These are phyloP conservation scores for Silurus asotus DNA, from an alignment of 2,113 vertebrate species.

Conservation along the genomic window DNA sequence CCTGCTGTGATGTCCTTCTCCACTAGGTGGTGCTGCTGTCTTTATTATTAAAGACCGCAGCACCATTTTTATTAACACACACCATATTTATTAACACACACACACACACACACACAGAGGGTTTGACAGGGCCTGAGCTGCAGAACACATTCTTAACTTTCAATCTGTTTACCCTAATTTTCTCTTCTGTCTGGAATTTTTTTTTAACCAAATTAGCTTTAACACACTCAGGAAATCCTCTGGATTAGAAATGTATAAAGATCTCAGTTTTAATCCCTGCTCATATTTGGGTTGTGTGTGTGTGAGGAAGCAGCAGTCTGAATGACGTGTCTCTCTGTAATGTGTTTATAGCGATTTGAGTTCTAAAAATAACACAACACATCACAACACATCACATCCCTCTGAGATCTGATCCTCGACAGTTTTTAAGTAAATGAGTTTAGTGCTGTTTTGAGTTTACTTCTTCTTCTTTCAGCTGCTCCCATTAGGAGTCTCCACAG, in stretches of 20 bases:
- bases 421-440: too few relatives aligned
- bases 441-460: too few relatives aligned
- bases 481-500: too few relatives aligned
- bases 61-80: too few relatives aligned
- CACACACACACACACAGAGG: background rate
- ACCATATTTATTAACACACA: background rate
- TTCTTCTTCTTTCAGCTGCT: too few relatives aligned
- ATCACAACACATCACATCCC: background rate
- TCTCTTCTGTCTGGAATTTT: background rate
- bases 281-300: background rate
- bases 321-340: background rate
- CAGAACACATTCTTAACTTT: background rate
- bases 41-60: background rate
- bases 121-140: background rate
- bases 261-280: background rate
- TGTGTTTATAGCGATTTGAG: background rate
- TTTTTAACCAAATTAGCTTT: too few relatives aligned
- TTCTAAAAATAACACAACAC: conserved; percentile 7
- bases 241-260: background rate
- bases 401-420: too few relatives aligned
- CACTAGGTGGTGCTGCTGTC: background rate
- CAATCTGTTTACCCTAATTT: background rate
- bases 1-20: background rate
- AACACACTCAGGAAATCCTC: background rate
- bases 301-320: background rate